Evolutionary conservation across 2,113 vertebrate genomes (phyloP), one percentile per base, ranked within the genome.

Genomic region (Passer montanus): DNA sequence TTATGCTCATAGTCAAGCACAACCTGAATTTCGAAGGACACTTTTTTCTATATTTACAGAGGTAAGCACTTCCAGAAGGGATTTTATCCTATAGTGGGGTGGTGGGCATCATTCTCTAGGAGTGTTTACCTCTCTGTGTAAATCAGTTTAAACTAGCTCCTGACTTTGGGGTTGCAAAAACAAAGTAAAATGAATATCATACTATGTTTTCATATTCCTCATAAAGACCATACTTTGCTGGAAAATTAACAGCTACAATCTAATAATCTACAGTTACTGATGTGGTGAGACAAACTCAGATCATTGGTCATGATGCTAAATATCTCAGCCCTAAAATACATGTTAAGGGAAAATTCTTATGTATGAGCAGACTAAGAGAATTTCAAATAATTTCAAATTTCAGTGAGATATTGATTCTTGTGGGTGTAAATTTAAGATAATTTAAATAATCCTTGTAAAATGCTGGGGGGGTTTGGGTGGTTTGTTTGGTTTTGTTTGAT

Each of bases 221-320:
- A 37, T 27, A 44, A 1, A 66, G 44, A 49, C 21, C 24, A 30
- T 33, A 55, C 7, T 66, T 67, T 24, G 24, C 16, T 52, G 27
- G 46, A 74, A 93, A 87, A 63, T 50, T 31, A 78, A 60, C 33
- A 69, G 28, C 60, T 41, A 62, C 11, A 31, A 30, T 21, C 26
- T 41, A 41, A 41, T 41, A 41, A 41, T 41, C 60, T 46, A 62
- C 11, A 31, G 23, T 21, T 23, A 49, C 9, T 60, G 15, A 50
- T 5, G 0, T 4, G 5, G 0, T 4, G 4, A 90, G 43, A 53
- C 0, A 8, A 75, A 7, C 46, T 70, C n/a, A 70, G 52, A 21
- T 47, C 18, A 15, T 12, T 16, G 9, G 11, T 58, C 66, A 82
- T 31, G 31, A 41, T 74, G 27, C 47, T 72, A 39, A 52, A 63